phyloP scores from a whole-genome alignment of 2,888 invertebrate genomes.

The Siphlonurus alternatus region DNA sequence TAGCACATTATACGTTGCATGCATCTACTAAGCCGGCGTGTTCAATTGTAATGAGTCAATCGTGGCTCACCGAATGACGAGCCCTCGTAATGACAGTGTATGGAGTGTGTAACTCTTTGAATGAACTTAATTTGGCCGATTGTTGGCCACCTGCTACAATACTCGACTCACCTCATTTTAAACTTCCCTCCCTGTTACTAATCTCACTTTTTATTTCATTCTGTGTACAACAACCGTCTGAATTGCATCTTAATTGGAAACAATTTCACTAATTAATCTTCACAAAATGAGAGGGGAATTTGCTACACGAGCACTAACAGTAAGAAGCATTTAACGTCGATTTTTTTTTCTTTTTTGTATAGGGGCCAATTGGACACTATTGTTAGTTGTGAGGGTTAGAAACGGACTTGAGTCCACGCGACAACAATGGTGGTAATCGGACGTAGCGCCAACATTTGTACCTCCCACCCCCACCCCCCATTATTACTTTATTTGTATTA shows the following conservation, averaged over 20 bases:
- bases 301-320: slow-evolving; percentile 6
- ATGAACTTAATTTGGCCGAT: background rate
- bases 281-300: slow-evolving; percentile 15
- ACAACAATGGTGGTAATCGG: background rate
- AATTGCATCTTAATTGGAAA: slow-evolving; percentile 37
- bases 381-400: background rate
- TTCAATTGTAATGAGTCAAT: background rate
- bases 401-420: no score
- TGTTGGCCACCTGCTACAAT: background rate
- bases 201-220: background rate
- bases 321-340: background rate
- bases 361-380: background rate
- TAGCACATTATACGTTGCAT: no score
- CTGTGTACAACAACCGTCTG: slow-evolving; percentile 18
- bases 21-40: no score
- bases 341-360: background rate
- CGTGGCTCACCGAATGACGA: no score
- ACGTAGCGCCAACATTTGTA: no score
- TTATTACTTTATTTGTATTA: no score
- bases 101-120: background rate
- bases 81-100: background rate
- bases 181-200: background rate
- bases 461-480: no score
- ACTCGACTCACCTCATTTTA: background rate
- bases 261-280: slow-evolving; percentile 26